phyloP scores from a whole-genome alignment of 2,888 invertebrate species.

The Brenthis daphne region DNA sequence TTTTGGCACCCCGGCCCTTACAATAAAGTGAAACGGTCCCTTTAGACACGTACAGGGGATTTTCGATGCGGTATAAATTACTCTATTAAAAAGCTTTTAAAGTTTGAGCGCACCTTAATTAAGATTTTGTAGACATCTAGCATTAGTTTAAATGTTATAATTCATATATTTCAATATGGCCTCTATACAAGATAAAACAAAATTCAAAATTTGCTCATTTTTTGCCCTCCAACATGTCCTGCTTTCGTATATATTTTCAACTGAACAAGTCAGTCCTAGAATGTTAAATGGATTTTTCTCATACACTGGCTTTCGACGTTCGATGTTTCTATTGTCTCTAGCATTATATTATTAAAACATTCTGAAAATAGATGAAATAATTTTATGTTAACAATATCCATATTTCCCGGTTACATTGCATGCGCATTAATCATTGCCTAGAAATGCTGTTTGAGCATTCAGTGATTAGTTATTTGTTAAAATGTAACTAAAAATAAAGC shows the following conservation, averaged over 20 bases:
- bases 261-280: conserved; percentile 57
- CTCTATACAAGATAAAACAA: conserved; percentile 51
- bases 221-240: conserved; percentile 62
- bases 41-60: conserved; percentile 14
- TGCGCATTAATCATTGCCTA: too few relatives aligned
- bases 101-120: too few relatives aligned
- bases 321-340: conserved; percentile 46
- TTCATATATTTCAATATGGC: too few relatives aligned
- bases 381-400: too few relatives aligned
- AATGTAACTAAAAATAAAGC: too few relatives aligned
- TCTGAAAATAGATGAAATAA: too few relatives aligned
- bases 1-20: conserved; percentile 8
- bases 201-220: conserved; percentile 66
- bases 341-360: conserved; percentile 6
- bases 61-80: conserved; percentile 8
- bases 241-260: conserved; percentile 66
- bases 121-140: too few relatives aligned
- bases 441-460: too few relatives aligned
- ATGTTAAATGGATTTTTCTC: conserved; percentile 64
- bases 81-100: too few relatives aligned
- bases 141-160: too few relatives aligned
- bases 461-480: too few relatives aligned
- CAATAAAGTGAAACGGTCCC: conserved; percentile 14
- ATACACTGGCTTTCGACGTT: conserved; percentile 54
- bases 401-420: too few relatives aligned